These are phyloP conservation scores for Melieria picta DNA, from an alignment of 2,888 invertebrate genomes.

Conservation along the genomic window DNA sequence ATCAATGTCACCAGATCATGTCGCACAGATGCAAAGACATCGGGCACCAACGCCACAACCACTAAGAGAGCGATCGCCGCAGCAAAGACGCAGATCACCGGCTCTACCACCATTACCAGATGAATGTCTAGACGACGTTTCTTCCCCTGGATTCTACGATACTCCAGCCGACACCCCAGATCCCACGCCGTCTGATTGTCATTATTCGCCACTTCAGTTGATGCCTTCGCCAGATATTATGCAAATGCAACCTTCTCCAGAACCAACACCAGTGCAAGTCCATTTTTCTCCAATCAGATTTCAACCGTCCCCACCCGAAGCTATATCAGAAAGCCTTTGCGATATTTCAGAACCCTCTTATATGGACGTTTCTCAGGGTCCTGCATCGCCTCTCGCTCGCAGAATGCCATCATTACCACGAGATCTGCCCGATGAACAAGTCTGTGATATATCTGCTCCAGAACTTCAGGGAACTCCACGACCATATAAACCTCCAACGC, in stretches of 20 bases:
- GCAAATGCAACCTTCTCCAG: slow-evolving; percentile 1
- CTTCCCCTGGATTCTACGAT: slow-evolving; percentile 17
- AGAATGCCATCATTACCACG: slow-evolving; percentile 28
- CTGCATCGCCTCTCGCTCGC: slow-evolving; percentile 33
- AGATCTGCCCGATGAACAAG: slow-evolving; percentile 33
- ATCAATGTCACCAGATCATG: slow-evolving; percentile 9
- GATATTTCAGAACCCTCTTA: slow-evolving; percentile 25
- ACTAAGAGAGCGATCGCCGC: neutral
- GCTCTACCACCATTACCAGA: neutral
- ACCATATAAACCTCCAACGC: slow-evolving; percentile 15
- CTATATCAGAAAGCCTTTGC: slow-evolving; percentile 16
- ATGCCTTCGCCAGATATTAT: slow-evolving; percentile 19
- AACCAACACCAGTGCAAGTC: slow-evolving; percentile 24
- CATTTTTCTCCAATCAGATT: slow-evolving; percentile 20
- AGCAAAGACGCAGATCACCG: neutral
- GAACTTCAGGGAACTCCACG: neutral
- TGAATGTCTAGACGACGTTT: slow-evolving; percentile 28
- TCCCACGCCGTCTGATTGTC: slow-evolving; percentile 3
- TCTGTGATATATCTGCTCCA: slow-evolving; percentile 22
- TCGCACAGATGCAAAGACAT: neutral
- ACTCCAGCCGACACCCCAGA: slow-evolving; percentile 21
- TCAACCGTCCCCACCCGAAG: slow-evolving; percentile 21
- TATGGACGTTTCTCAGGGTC: neutral
- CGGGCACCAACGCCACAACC: neutral
- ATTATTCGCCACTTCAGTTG: slow-evolving; percentile 17